Evolutionary conservation across 2,797 vertebrate species (phyloP).

Genomic region (Poliocrania exsul): DNA sequence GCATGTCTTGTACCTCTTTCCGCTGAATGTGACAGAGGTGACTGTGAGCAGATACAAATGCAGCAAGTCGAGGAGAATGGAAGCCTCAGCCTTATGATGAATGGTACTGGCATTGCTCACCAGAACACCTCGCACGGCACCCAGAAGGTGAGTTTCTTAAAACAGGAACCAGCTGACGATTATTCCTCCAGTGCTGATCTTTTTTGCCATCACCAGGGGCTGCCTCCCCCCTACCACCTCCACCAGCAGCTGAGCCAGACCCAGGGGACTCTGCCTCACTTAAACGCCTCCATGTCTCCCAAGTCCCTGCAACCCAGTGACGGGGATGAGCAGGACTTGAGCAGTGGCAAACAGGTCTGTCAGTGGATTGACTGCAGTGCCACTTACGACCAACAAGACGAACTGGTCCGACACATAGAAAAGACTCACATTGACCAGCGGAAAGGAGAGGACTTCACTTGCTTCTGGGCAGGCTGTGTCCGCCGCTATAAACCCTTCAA

Average conservation of each 20-base stretch:
- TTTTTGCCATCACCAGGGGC: constrained; percentile 83
- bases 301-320: constrained; percentile 77
- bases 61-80: constrained; percentile 76
- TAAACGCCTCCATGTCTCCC: constrained; percentile 78
- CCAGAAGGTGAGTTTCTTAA: constrained; percentile 85
- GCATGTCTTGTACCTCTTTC: constrained; percentile 84
- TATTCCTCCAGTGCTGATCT: constrained; percentile 85
- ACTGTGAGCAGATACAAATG: constrained; percentile 85
- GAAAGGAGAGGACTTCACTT: constrained; percentile 99
- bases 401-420: constrained; percentile 98
- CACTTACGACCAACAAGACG: constrained; percentile 95
- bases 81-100: constrained; percentile 83
- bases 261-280: constrained; percentile 78
- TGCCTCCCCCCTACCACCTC: constrained; percentile 93
- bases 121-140: constrained; percentile 78
- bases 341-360: constrained; percentile 88
- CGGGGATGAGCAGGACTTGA: constrained; percentile 75
- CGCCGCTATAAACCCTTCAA: constrained; percentile 98
- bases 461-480: constrained; percentile 97
- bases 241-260: constrained; percentile 83
- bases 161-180: constrained; percentile 93
- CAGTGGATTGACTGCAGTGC: constrained; percentile 98
- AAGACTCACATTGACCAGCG: constrained; percentile 98
- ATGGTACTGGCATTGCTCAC: constrained; percentile 70
- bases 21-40: constrained; percentile 80